Conservation (phyloP, 2,888 invertebrate species). For the Malthinus seriepunctatus region DNA sequence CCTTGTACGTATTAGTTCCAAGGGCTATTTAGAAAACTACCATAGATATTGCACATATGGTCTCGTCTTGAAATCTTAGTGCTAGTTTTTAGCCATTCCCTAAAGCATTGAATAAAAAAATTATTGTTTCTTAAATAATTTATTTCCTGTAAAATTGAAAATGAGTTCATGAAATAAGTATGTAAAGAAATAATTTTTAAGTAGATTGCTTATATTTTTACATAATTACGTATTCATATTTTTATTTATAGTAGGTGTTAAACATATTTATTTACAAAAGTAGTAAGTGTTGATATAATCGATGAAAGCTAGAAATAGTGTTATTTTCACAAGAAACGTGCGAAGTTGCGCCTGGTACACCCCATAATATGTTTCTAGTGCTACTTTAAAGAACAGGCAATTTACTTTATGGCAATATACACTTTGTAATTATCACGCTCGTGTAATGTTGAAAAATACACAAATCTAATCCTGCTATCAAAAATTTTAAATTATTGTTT, state of each 20-base stretch:
- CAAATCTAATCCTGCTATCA: background rate
- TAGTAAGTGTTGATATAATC: slow-evolving; percentile 9
- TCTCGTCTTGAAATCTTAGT: too few species aligned
- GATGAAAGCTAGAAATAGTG: slow-evolving; percentile 23
- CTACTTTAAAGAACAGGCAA: slow-evolving; percentile 31
- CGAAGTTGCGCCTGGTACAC: slow-evolving; percentile 34
- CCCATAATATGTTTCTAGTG: slow-evolving; percentile 30
- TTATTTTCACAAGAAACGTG: slow-evolving; percentile 17
- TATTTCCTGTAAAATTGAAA: too few species aligned
- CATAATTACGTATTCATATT: background rate
- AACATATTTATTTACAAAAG: background rate
- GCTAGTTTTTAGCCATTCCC: too few species aligned
- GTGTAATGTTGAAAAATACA: background rate
- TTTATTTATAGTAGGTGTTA: background rate
- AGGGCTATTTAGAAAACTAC: too few species aligned
- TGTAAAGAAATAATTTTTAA: too few species aligned
- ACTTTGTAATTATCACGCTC: slow-evolving; percentile 17
- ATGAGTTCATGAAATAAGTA: too few species aligned
- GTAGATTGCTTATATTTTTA: too few species aligned
- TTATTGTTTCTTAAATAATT: too few species aligned
- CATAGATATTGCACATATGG: too few species aligned
- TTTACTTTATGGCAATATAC: slow-evolving; percentile 22
- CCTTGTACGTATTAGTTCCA: too few species aligned
- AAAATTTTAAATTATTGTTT: background rate
- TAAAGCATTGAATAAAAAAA: too few species aligned